Evolutionary conservation across 2,888 invertebrate genomes (phyloP).

Genomic region (Polylopha cassiicola): DNA sequence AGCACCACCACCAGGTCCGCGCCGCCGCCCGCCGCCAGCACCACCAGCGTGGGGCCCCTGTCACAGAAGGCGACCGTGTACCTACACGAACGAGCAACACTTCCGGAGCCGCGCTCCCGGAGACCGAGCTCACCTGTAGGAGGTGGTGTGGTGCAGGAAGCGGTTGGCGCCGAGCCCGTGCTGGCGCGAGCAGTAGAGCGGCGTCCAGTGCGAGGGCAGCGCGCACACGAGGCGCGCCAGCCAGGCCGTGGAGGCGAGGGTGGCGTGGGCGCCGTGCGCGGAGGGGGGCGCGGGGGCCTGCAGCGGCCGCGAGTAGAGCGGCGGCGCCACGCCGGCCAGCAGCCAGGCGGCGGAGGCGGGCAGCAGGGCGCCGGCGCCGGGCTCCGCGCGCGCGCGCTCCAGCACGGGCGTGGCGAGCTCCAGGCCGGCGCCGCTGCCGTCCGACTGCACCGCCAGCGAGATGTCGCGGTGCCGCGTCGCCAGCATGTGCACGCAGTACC

Average conservation of each 20-base stretch:
- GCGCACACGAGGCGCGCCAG: conserved; percentile 80
- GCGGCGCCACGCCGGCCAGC: conserved; percentile 80
- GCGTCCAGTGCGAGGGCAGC: conserved; percentile 89
- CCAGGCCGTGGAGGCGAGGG: conserved; percentile 75
- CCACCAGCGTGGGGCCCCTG: conserved; percentile 80
- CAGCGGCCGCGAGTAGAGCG: conserved; percentile 69
- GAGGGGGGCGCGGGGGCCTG: conserved; percentile 39
- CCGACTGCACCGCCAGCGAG: conserved; percentile 39
- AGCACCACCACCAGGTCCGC: conserved; percentile 84
- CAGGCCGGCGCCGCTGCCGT: conserved; percentile 67
- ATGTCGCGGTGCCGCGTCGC: conserved; percentile 78
- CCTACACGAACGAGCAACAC: neutral
- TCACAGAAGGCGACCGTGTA: neutral
- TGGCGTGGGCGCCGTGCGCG: conserved; percentile 48
- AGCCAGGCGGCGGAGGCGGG: conserved; percentile 84
- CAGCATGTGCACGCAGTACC: conserved; percentile 70
- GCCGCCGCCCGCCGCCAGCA: conserved; percentile 64
- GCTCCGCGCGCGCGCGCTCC: conserved; percentile 53
- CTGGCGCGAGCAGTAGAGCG: conserved; percentile 88
- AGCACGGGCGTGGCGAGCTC: conserved; percentile 87
- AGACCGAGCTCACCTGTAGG: conserved; percentile 75
- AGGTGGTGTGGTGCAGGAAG: conserved; percentile 91
- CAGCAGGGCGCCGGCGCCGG: conserved; percentile 55
- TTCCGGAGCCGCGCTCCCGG: neutral
- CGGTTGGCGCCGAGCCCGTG: conserved; percentile 93